Percentiles rank a stretch among this genome's conserved stretches.
Conservation (phyloP, 2,113 vertebrate genomes). For the Rostratula benghalensis region DNA sequence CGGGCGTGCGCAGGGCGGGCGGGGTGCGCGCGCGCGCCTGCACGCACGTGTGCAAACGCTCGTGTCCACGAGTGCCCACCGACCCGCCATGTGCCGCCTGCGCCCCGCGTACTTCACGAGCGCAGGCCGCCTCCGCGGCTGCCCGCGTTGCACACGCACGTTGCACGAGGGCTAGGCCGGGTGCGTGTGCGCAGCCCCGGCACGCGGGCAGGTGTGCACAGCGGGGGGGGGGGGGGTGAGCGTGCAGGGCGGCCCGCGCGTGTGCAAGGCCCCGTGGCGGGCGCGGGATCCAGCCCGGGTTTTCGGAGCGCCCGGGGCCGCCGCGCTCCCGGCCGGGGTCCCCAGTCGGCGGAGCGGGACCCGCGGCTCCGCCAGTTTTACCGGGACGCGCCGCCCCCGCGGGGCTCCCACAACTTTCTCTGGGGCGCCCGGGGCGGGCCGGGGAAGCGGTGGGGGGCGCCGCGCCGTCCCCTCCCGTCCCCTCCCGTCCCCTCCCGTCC, state of each 20-base stretch:
- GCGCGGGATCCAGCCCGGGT: constrained; percentile 25
- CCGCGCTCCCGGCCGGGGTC: constrained; percentile 24
- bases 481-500: background rate
- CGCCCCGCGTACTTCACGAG: background rate
- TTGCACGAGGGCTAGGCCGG: background rate
- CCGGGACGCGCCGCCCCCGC: constrained; percentile 11
- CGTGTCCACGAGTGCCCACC: rapidly evolving
- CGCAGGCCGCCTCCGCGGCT: too few relatives aligned
- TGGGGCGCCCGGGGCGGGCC: background rate
- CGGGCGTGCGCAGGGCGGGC: rapidly evolving
- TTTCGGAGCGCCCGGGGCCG: too few relatives aligned
- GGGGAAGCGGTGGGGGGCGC: background rate
- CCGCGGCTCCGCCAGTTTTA: background rate
- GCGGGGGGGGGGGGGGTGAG: too few relatives aligned
- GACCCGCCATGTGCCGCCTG: background rate
- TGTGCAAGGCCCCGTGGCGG: background rate
- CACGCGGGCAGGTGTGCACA: background rate
- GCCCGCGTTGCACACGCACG: background rate
- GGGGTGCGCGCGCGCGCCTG: too few relatives aligned
- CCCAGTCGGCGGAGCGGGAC: constrained; percentile 31
- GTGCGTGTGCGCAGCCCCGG: background rate
- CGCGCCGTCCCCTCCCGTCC: background rate
- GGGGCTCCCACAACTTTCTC: background rate
- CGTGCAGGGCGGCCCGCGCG: background rate
- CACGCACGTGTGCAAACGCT: too few relatives aligned